A percentile compares a stretch with the other conserved stretches of the same genome.
These are phyloP conservation scores for Diplogasteroides magnus DNA, from an alignment of 1,140 invertebrate species.

Conservation along the genomic window DNA sequence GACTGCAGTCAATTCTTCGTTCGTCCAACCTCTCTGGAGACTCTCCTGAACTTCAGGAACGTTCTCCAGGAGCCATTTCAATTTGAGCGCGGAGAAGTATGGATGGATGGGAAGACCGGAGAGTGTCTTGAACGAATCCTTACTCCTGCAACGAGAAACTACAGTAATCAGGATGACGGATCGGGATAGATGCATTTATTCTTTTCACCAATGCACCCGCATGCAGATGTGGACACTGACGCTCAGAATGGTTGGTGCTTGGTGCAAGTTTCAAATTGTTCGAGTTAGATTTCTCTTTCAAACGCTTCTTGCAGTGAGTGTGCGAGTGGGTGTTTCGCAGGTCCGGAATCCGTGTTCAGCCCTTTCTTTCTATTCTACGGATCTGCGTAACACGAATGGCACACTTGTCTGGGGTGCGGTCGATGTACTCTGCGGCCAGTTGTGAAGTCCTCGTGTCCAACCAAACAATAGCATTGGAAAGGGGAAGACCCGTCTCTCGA, in stretches of 20 bases:
- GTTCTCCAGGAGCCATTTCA: slow-evolving; percentile 88
- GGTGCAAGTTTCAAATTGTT: too few relatives aligned
- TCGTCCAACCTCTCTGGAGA: slow-evolving; percentile 61
- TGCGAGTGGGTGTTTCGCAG: too few relatives aligned
- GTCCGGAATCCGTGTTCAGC: too few relatives aligned
- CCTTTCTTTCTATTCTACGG: too few relatives aligned
- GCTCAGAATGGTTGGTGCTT: too few relatives aligned
- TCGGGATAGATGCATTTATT: too few relatives aligned
- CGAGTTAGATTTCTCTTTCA: too few relatives aligned
- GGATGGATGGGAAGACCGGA: slow-evolving; percentile 87
- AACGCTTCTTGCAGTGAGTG: too few relatives aligned
- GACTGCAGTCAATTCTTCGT: neutral
- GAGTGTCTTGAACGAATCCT: slow-evolving; percentile 51
- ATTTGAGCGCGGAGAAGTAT: slow-evolving; percentile 84
- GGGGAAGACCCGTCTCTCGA: slow-evolving; percentile 72
- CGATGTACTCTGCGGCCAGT: slow-evolving; percentile 76
- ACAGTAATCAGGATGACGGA: too few relatives aligned
- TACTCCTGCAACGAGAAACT: slow-evolving; percentile 40
- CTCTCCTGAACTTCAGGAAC: slow-evolving; percentile 74
- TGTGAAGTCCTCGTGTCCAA: slow-evolving; percentile 65
- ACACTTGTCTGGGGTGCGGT: slow-evolving; percentile 72
- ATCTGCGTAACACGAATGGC: too few relatives aligned
- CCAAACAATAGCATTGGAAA: slow-evolving; percentile 79
- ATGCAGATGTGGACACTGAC: too few relatives aligned
- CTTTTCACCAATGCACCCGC: too few relatives aligned